Percentiles rank a stretch among this genome's conserved stretches.
phyloP scores from a whole-genome alignment of 2,797 vertebrate species.

The Aplochiton taeniatus region DNA sequence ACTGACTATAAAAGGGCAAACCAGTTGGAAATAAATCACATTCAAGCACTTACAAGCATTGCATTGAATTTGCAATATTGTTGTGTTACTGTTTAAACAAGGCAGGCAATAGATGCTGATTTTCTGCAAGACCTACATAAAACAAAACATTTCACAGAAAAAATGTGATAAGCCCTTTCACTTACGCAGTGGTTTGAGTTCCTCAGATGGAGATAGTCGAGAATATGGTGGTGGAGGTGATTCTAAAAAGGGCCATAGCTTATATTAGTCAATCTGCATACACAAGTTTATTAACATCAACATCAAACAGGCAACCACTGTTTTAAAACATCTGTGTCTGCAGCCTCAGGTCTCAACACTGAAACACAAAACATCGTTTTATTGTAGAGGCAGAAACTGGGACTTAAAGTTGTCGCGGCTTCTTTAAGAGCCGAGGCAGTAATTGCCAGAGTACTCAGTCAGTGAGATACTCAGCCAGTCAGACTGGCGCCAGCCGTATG shows the following conservation, averaged over 20 bases:
- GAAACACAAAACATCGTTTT: constrained; percentile 16
- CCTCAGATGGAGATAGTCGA: constrained; percentile 80
- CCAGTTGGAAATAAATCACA: no score
- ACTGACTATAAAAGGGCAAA: no score
- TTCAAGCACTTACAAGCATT: no score
- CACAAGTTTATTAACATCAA: no score
- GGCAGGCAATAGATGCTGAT: no score
- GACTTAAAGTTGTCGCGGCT: constrained; percentile 67
- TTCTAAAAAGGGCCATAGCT: constrained; percentile 79
- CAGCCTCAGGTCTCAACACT: no score
- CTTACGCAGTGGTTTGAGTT: constrained; percentile 92
- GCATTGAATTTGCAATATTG: no score
- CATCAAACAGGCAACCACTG: no score
- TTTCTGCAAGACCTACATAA: no score
- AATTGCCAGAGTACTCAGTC: constrained; percentile 86
- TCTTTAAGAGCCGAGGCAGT: constrained; percentile 88
- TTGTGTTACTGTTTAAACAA: no score
- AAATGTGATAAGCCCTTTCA: constrained; percentile 21
- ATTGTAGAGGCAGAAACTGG: not conserved
- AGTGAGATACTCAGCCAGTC: constrained; percentile 86
- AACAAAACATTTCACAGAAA: no score
- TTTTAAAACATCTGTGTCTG: no score
- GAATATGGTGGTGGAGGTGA: constrained; percentile 96
- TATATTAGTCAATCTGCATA: not conserved
- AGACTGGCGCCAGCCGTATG: constrained; percentile 92